phyloP scores from a whole-genome alignment of 2,888 invertebrate species.

The Drosophila anomalata region DNA sequence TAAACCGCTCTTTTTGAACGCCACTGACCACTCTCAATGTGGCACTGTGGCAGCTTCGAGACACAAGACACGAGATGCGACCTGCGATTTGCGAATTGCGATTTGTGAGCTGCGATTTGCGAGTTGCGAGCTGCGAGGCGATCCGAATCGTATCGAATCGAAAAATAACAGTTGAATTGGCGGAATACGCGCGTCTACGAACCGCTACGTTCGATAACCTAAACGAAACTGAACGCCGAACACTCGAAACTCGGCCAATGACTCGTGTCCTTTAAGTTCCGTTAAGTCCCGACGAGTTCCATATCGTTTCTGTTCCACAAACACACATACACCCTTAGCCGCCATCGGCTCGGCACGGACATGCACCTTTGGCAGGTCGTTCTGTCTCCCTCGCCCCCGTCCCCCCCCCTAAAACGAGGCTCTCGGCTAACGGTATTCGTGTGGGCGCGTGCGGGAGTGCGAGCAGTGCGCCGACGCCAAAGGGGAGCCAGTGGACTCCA shows the following conservation, averaged over 20 bases:
- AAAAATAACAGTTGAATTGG: background rate
- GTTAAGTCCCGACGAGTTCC: background rate
- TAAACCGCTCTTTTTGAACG: conserved; percentile 5
- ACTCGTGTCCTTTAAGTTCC: conserved; percentile 28
- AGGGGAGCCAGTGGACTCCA: conserved; percentile 44
- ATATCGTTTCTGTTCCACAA: conserved; percentile 49
- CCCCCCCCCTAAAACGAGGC: background rate
- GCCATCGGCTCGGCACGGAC: conserved; percentile 14
- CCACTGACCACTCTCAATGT: conserved; percentile 20
- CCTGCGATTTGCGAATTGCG: background rate
- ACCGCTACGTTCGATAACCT: conserved; percentile 59
- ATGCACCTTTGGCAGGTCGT: conserved; percentile 44
- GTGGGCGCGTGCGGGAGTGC: conserved; percentile 21
- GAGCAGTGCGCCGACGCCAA: conserved; percentile 49
- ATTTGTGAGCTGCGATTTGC: background rate
- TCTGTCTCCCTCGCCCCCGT: background rate
- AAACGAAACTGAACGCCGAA: conserved; percentile 58
- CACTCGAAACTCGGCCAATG: conserved; percentile 61
- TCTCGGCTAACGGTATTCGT: background rate
- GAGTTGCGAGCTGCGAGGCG: conserved; percentile 4
- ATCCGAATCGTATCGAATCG: conserved; percentile 19
- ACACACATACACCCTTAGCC: conserved; percentile 18
- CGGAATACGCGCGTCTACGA: conserved; percentile 24
- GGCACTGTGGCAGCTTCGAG: conserved; percentile 1
- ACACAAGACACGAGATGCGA: conserved; percentile 1